phyloP scores from a whole-genome alignment of 2,888 invertebrate genomes.

The Sepiola atlantica region DNA sequence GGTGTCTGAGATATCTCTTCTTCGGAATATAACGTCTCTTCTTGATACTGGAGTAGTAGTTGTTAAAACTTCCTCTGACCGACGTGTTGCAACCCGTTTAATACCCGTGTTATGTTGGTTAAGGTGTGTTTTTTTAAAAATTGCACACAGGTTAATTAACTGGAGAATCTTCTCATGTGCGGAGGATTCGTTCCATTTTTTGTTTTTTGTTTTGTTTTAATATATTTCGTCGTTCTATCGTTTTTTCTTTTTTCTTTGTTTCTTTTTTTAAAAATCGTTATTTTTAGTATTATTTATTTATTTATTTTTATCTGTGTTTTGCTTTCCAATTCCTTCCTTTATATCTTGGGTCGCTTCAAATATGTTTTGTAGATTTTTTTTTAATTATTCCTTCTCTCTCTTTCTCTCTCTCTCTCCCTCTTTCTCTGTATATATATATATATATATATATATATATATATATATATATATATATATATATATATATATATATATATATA shows the following conservation, averaged over 20 bases:
- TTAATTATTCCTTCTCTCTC: too few relatives aligned
- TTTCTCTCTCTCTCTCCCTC: too few relatives aligned
- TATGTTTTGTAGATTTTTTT: background rate
- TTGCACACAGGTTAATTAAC: background rate
- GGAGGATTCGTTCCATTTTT: background rate
- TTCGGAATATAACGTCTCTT: background rate
- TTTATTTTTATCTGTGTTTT: background rate
- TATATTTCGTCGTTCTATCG: too few relatives aligned
- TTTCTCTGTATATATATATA: too few relatives aligned
- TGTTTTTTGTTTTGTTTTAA: too few relatives aligned
- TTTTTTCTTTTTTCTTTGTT: background rate
- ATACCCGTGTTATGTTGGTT: background rate
- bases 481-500: background rate
- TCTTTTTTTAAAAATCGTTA: background rate
- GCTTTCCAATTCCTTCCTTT: background rate
- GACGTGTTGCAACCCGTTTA: slow-evolving; percentile 32
- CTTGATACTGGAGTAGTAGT: background rate
- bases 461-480: background rate
- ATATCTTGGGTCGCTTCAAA: background rate
- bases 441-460: background rate
- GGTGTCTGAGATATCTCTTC: slow-evolving; percentile 1
- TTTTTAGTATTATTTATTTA: background rate
- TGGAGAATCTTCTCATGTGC: background rate
- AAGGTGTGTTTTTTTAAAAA: background rate
- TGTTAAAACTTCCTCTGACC: background rate